Conservation (phyloP, 2,888 invertebrate genomes). For the Papilio protenor region DNA sequence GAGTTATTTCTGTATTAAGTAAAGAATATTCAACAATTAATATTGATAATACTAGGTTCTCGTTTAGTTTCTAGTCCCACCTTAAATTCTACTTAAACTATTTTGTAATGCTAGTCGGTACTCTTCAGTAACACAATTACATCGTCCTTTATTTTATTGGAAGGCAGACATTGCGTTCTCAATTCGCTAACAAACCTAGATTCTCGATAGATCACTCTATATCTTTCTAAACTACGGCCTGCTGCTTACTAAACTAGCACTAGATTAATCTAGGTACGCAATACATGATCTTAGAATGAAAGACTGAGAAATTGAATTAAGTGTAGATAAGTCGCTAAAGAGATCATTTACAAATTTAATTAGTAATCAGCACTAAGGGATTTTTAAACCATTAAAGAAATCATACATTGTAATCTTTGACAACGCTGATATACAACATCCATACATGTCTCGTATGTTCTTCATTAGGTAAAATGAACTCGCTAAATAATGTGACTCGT, state of each 20-base stretch:
- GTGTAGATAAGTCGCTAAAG: background rate
- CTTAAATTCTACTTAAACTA: background rate
- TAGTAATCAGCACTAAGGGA: background rate
- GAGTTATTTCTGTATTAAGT: background rate
- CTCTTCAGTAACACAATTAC: constrained; percentile 4
- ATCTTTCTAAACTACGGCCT: no score
- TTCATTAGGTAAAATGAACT: background rate
- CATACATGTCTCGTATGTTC: background rate
- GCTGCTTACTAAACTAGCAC: background rate
- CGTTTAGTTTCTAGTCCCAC: background rate
- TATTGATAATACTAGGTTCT: background rate
- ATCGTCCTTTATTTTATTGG: background rate
- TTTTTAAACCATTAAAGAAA: background rate
- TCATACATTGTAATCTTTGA: background rate
- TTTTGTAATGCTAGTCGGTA: background rate
- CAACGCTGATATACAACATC: background rate
- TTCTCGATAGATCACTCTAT: constrained; percentile 4
- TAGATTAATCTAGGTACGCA: constrained; percentile 4
- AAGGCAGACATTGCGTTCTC: constrained; percentile 6
- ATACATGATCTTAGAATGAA: background rate
- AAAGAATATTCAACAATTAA: background rate
- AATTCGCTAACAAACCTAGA: constrained; percentile 9
- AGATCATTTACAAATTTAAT: no score
- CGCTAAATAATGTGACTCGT: constrained; percentile 11
- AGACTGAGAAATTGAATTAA: no score